phyloP scores from a whole-genome alignment of 1,140 invertebrate genomes.

The Meloidogyne chitwoodi region DNA sequence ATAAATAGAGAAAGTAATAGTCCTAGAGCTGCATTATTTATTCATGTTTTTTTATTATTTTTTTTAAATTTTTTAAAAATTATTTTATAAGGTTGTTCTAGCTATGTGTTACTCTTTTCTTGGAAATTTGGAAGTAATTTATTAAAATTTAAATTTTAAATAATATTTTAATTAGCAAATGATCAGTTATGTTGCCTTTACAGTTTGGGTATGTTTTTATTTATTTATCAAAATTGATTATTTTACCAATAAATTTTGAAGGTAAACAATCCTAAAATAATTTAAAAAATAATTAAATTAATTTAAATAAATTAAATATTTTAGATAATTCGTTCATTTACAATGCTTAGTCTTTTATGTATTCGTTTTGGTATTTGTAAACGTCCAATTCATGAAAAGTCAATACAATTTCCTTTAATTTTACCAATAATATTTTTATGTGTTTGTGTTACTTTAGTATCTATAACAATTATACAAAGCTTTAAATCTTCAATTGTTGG shows the following conservation, averaged over 20 bases:
- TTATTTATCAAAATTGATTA: too few species aligned
- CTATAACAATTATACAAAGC: conserved; percentile 33
- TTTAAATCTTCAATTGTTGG: conserved; percentile 28
- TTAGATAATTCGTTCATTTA: conserved; percentile 31
- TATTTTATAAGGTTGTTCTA: conserved; percentile 8
- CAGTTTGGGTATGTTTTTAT: conserved; percentile 32
- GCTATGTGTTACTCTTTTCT: conserved; percentile 36
- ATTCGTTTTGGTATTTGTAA: conserved; percentile 29
- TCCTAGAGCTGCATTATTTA: conserved; percentile 42
- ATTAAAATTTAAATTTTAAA: background rate
- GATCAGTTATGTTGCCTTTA: conserved; percentile 38
- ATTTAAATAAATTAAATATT: background rate
- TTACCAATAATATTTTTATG: conserved; percentile 42
- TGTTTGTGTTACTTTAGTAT: conserved; percentile 28
- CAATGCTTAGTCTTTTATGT: conserved; percentile 43
- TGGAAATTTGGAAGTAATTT: conserved; percentile 25
- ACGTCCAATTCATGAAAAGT: conserved; percentile 35
- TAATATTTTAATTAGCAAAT: conserved; percentile 21
- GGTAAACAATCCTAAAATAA: too few species aligned
- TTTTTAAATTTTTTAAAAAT: background rate
- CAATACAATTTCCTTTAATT: conserved; percentile 38
- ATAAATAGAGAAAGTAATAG: conserved; percentile 38
- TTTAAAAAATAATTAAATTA: background rate
- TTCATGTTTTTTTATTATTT: conserved; percentile 21
- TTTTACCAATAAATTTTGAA: too few species aligned